Conservation (phyloP, 2,113 vertebrate genomes). For the Caranx ignobilis region DNA sequence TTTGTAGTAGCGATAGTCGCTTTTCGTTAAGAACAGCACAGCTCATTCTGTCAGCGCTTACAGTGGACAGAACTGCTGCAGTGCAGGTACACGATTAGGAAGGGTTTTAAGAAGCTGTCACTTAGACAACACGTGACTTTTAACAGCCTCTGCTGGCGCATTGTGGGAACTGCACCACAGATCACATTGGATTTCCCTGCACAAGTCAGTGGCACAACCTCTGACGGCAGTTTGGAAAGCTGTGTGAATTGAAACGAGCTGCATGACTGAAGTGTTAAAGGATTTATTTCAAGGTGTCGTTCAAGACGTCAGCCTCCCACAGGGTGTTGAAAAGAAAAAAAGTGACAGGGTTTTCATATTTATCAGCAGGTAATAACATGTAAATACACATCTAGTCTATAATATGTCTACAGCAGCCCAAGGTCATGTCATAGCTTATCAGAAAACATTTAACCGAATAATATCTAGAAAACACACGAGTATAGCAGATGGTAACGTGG, state of each 20-base stretch:
- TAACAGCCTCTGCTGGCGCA: conserved; percentile 29
- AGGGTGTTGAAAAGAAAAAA: neutral
- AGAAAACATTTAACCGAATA: neutral
- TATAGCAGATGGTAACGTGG: neutral
- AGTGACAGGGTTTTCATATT: neutral
- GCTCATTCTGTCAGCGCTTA: neutral
- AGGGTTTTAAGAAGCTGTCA: neutral
- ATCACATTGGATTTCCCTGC: neutral
- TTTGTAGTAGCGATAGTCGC: neutral
- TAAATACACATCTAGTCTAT: neutral
- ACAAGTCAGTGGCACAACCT: neutral
- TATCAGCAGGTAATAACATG: conserved; percentile 15
- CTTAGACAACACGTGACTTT: neutral
- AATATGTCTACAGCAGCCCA: neutral
- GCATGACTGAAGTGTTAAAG: neutral
- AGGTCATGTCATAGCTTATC: neutral
- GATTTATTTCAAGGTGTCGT: neutral
- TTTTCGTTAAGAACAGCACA: neutral
- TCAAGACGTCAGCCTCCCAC: neutral
- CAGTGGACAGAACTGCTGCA: conserved; percentile 22
- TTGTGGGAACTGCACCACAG: conserved; percentile 34
- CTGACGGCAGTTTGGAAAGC: neutral
- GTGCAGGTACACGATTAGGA: conserved; percentile 31
- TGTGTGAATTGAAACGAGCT: neutral
- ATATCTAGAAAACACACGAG: neutral